Evolutionary conservation across 2,113 vertebrate species (phyloP).

Genomic region (Gambusia affinis): DNA sequence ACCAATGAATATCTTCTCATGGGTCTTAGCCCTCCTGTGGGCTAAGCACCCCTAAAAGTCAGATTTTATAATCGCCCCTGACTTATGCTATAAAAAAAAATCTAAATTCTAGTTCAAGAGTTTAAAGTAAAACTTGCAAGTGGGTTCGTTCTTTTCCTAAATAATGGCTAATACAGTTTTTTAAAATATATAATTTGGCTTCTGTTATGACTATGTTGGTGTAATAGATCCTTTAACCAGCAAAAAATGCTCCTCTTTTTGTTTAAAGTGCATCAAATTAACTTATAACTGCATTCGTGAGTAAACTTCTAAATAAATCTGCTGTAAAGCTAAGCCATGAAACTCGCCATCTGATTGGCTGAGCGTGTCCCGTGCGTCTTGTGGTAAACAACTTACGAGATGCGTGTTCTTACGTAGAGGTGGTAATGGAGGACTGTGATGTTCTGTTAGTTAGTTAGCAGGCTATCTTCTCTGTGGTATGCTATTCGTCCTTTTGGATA

Average conservation of each 20-base stretch:
- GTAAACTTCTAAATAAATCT: neutral
- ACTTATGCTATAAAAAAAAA: no score
- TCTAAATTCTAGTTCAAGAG: no score
- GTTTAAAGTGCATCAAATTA: neutral
- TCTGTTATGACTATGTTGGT: no score
- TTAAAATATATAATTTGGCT: no score
- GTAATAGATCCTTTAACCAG: no score
- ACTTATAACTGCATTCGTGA: neutral
- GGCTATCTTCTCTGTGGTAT: conserved; percentile 21
- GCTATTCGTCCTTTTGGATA: neutral
- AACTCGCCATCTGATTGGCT: conserved; percentile 60
- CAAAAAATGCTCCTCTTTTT: neutral
- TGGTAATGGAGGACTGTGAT: conserved; percentile 61
- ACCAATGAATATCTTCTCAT: no score
- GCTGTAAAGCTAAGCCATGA: neutral
- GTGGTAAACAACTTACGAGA: conserved; percentile 71
- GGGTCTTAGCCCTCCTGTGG: no score
- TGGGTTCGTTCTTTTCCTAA: no score
- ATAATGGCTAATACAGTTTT: no score
- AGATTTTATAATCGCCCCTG: no score
- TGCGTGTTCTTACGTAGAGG: conserved; percentile 58
- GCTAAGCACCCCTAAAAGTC: no score
- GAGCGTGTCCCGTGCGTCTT: conserved; percentile 67
- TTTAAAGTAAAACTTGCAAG: no score
- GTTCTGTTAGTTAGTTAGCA: conserved; percentile 37